Percentiles rank a stretch among this genome's conserved stretches.
Evolutionary conservation across 2,888 invertebrate genomes (phyloP).

Genomic region (Synergus umbraculus): DNA sequence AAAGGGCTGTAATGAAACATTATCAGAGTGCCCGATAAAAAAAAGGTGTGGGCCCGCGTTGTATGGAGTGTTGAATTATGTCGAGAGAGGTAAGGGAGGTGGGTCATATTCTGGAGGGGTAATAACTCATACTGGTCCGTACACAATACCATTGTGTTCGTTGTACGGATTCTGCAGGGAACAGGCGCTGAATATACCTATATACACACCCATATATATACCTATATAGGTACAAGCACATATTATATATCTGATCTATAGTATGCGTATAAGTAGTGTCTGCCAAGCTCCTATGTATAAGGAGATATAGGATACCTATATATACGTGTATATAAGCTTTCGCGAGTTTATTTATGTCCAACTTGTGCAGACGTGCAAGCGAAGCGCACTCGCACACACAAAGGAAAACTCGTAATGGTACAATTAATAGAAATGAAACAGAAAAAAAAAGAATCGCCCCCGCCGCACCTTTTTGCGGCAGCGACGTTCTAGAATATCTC

Average conservation of each 20-base stretch:
- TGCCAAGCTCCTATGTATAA: constrained; percentile 46
- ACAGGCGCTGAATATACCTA: constrained; percentile 63
- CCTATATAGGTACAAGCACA: constrained; percentile 14
- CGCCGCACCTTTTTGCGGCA: background rate
- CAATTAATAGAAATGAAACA: constrained; percentile 30
- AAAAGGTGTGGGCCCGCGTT: constrained; percentile 53
- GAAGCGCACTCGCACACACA: constrained; percentile 10
- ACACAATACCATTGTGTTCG: constrained; percentile 75
- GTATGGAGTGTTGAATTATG: constrained; percentile 73
- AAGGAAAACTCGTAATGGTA: constrained; percentile 35
- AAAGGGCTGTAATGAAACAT: constrained; percentile 48
- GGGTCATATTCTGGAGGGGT: constrained; percentile 64
- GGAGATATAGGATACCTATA: constrained; percentile 40
- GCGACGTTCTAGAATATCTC: constrained; percentile 25
- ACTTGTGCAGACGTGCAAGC: constrained; percentile 8
- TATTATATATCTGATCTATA: constrained; percentile 44
- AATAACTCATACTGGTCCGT: constrained; percentile 73
- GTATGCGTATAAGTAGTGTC: constrained; percentile 50
- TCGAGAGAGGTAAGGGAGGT: constrained; percentile 57
- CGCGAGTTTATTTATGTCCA: constrained; percentile 20
- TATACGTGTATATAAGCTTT: background rate
- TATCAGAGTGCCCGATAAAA: constrained; percentile 51
- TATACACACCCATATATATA: constrained; percentile 35
- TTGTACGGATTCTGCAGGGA: constrained; percentile 73
- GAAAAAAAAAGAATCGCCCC: background rate